A percentile compares a stretch with the other conserved stretches of the same genome.
Evolutionary conservation across 2,113 vertebrate genomes (phyloP).

Genomic region (Pandion haliaetus): DNA sequence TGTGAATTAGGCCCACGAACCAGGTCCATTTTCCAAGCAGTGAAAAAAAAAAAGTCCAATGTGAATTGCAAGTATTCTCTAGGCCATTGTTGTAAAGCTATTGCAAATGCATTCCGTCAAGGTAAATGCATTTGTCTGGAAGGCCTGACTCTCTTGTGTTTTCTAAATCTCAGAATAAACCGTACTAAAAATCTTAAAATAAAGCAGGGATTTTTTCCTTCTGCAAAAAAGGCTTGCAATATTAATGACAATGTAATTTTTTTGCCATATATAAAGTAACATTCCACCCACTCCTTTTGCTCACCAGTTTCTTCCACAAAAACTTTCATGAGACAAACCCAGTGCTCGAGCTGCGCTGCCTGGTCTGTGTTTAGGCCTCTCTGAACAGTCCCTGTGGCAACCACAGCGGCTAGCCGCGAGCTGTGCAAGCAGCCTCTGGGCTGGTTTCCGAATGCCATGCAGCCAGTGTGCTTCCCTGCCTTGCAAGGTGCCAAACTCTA

Average conservation of each 20-base stretch:
- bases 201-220: conserved; percentile 75
- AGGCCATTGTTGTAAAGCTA: conserved; percentile 88
- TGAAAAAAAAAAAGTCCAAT: conserved; percentile 72
- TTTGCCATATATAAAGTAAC: conserved; percentile 82
- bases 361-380: background rate
- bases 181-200: conserved; percentile 87
- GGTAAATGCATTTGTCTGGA: conserved; percentile 89
- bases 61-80: conserved; percentile 90
- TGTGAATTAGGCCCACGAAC: conserved; percentile 79
- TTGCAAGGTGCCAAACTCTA: background rate
- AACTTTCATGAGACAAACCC: conserved; percentile 19
- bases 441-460: background rate
- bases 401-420: rapidly evolving
- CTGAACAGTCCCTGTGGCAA: background rate
- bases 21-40: conserved; percentile 84
- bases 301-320: conserved; percentile 62
- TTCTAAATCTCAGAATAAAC: conserved; percentile 86
- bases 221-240: conserved; percentile 81
- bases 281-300: background rate
- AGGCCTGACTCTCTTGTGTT: conserved; percentile 87
- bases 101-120: conserved; percentile 89
- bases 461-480: background rate
- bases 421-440: background rate
- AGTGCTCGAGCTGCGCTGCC: background rate
- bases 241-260: conserved; percentile 88